Conservation (phyloP, 2,888 invertebrate genomes). For the Strigamia crassipes region DNA sequence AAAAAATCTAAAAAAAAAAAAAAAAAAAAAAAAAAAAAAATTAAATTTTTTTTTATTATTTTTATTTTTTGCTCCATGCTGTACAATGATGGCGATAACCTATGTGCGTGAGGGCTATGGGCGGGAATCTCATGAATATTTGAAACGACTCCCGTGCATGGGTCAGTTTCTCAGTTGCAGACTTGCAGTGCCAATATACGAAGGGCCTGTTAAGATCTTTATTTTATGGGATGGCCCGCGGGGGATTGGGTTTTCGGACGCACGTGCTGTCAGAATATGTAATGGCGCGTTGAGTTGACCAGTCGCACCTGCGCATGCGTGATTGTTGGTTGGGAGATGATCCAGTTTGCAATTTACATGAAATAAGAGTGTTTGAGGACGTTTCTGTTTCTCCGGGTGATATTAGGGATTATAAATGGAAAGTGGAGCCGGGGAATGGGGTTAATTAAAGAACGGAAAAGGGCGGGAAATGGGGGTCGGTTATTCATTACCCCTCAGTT, state of each 20-base stretch:
- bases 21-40: background rate
- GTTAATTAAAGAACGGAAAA: slow-evolving; percentile 30
- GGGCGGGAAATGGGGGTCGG: slow-evolving; percentile 3
- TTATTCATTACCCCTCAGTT: slow-evolving; percentile 1
- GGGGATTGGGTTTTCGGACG: background rate
- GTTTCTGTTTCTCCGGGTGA: background rate
- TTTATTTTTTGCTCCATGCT: background rate
- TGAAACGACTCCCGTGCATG: slow-evolving; percentile 13
- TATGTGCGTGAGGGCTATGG: slow-evolving; percentile 14
- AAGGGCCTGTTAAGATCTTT: slow-evolving; percentile 5
- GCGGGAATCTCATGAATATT: background rate
- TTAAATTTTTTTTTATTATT: background rate
- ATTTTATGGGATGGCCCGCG: background rate
- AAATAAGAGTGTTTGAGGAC: background rate
- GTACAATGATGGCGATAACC: background rate
- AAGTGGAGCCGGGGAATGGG: slow-evolving; percentile 1
- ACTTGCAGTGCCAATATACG: background rate
- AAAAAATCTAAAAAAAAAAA: background rate
- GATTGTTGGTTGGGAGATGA: background rate
- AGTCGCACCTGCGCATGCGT: slow-evolving; percentile 26
- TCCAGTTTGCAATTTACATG: background rate
- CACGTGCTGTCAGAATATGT: slow-evolving; percentile 24
- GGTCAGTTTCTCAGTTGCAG: background rate
- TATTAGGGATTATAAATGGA: background rate
- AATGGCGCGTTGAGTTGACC: background rate